Base-by-base conservation (phyloP, 2,888 invertebrate genomes). In the Yponomeuta sedellus region DNA sequence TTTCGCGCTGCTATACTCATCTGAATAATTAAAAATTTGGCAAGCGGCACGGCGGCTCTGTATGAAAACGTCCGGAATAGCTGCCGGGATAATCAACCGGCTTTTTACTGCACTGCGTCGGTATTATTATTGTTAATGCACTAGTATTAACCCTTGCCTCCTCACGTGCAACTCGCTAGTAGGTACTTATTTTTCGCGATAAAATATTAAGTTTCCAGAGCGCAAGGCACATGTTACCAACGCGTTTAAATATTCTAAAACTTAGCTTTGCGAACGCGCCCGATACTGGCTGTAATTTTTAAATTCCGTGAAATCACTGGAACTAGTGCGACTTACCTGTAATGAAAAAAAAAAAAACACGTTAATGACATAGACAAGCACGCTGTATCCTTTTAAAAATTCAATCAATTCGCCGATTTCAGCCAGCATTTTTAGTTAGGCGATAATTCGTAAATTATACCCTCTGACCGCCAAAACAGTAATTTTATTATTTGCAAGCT, bases 81-180 rank as follows among this genome's bases (percentile, higher is more conserved):
- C 69, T 68, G 70, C 69, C 67, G 67, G 75, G 68, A 76, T 71
- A 71, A 75, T 76, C 75, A 71, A 68, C 71, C 73, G 73, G 59
- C 56, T 75, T 77, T 76, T 77, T 77, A 76, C 81, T 79, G 83
- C 83, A 83, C 69, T 82, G 80, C 82, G 81, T 75, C 39, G 66
- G 52, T 16, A 61, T 52, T 61, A 66, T 59, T 66, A 59, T 52
- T 63, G 22, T 63, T 40, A 10, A 40, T 25, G 22, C 63, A 44
- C 44, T 63, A 8, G 44, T 52, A 52, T 52, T 52, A 52, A 52
- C 44, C 44, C 44, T 5, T 59, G 59, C 10, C 20, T 59, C 20
- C 20, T 22, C 20, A 22, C 19, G 59, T 59, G 22, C 59, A 52
- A 16, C 44, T 52, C 3, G 12, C 12, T 12, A 52, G 44, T 52